Conservation (phyloP, 2,888 invertebrate species). For the Tachina fera region DNA sequence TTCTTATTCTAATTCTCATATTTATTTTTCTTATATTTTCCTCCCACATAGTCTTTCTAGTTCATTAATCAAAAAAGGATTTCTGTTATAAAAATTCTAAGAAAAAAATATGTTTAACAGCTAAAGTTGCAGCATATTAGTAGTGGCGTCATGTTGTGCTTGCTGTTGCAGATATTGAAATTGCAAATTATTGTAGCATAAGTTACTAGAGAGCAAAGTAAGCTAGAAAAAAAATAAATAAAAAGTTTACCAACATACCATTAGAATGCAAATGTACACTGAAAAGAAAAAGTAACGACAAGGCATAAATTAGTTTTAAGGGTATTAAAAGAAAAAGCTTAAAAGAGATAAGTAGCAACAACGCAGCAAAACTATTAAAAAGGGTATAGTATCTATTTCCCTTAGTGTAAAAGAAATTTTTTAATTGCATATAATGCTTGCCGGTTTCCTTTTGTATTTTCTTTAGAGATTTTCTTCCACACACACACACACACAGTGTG, state of each 20-base stretch:
- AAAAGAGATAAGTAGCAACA: background rate
- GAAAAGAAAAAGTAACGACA: conserved; percentile 20
- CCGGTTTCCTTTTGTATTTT: conserved; percentile 4
- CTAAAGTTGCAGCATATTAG: conserved; percentile 23
- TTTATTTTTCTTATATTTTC: conserved; percentile 15
- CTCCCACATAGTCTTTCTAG: conserved; percentile 34
- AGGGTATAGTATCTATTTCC: too few species aligned
- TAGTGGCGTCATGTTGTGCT: background rate
- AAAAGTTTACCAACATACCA: conserved; percentile 4
- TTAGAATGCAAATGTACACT: conserved; percentile 41
- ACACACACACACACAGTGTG: background rate
- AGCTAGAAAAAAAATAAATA: background rate
- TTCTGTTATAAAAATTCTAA: conserved; percentile 46
- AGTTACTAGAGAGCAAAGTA: conserved; percentile 30
- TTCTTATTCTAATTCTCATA: conserved; percentile 25
- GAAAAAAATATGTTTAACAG: conserved; percentile 38
- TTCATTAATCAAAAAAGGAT: conserved; percentile 67
- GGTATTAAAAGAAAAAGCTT: background rate
- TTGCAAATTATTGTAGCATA: conserved; percentile 62
- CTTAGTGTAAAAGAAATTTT: background rate
- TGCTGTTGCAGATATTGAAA: conserved; percentile 42
- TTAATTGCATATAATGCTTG: background rate
- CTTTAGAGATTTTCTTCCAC: background rate
- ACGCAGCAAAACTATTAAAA: background rate
- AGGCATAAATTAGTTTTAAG: background rate